Base-by-base conservation (phyloP, 2,888 invertebrate species). In the Quadroppia sp. region DNA sequence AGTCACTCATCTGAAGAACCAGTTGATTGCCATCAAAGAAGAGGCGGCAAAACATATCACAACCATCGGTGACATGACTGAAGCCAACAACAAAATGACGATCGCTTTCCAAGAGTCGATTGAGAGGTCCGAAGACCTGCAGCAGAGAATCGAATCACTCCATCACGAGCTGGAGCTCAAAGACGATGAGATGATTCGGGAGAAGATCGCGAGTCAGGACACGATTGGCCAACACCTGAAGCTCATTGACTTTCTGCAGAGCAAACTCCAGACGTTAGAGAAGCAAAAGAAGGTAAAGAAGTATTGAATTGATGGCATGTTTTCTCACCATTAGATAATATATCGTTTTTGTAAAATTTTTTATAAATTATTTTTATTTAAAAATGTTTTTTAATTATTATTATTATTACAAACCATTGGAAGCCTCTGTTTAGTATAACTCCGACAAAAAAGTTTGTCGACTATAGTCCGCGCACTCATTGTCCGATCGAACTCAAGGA, bases 31-130 rank as follows among this genome's bases (percentile, higher is more conserved):
- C 1, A 74, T 74, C 36, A 74, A 74, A 67, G 74, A 74, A 59
- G 74, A 74, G 28, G 74, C 74, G 28, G 50, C 74, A 1, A 25
- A 45, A 15, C 64, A 71, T 45, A 74, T 74, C 30, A 74, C 71
- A 1, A 53, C 69, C 23, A 61, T 71, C 48, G 28, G 20, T 3
- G 11, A 59, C 9, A n/a, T 74, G 1, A 28, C 32, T n/a, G 56
- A 71, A 4, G 42, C 59, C 1, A 74, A 72, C 15, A 6, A 28
- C 13, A 50, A 74, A 7, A 25, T 74, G 28, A 9, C 28, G 9
- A 17, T 17, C 2, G 30, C 17, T 30, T 50, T 48, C 11, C 23
- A 71, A n/a, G 59, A 23, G 13, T 15, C 50, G 25, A 23, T n/a
- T 1, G 30, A 48, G 1, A 36, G 71, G 7, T 15, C 30, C 11